A percentile compares a stretch with the other conserved stretches of the same genome.
phyloP scores from a whole-genome alignment of 1,140 invertebrate species.

The Aphelenchoides avenae region DNA sequence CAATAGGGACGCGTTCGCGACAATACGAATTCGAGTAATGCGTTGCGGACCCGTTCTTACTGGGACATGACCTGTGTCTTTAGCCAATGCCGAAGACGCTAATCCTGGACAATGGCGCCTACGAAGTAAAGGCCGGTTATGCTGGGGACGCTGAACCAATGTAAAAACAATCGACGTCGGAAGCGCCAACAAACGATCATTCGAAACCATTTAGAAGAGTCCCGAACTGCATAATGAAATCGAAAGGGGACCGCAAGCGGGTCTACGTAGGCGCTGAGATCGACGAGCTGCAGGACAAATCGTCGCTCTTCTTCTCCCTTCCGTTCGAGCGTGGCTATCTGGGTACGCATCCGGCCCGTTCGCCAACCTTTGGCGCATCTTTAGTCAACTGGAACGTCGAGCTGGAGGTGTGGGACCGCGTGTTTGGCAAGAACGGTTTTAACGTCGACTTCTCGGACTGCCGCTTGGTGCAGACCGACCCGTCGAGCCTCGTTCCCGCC shows the following conservation, averaged over 20 bases:
- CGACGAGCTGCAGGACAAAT: slow-evolving; percentile 90
- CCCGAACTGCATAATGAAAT: slow-evolving; percentile 96
- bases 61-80: not conserved
- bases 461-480: slow-evolving; percentile 81
- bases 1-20: too few species aligned
- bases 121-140: slow-evolving; percentile 39
- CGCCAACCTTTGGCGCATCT: slow-evolving; percentile 62
- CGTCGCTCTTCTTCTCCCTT: slow-evolving; percentile 85
- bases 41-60: too few species aligned
- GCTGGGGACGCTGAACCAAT: slow-evolving; percentile 18
- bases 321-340: slow-evolving; percentile 78
- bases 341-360: slow-evolving; percentile 24
- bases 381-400: slow-evolving; percentile 90
- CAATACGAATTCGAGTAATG: too few species aligned
- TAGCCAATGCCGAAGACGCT: too few species aligned
- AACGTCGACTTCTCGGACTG: slow-evolving; percentile 70
- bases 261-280: slow-evolving; percentile 87
- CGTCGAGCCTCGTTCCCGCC: slow-evolving; percentile 84
- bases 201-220: slow-evolving; percentile 62
- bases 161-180: slow-evolving; percentile 25
- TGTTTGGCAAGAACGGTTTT: slow-evolving; percentile 82
- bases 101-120: slow-evolving; percentile 50
- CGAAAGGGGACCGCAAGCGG: slow-evolving; percentile 84
- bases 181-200: not conserved
- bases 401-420: slow-evolving; percentile 91